Evolutionary conservation across 1,140 invertebrate genomes (phyloP), one percentile per base, ranked within the genome.

Genomic region (Kradibia gibbosae): DNA sequence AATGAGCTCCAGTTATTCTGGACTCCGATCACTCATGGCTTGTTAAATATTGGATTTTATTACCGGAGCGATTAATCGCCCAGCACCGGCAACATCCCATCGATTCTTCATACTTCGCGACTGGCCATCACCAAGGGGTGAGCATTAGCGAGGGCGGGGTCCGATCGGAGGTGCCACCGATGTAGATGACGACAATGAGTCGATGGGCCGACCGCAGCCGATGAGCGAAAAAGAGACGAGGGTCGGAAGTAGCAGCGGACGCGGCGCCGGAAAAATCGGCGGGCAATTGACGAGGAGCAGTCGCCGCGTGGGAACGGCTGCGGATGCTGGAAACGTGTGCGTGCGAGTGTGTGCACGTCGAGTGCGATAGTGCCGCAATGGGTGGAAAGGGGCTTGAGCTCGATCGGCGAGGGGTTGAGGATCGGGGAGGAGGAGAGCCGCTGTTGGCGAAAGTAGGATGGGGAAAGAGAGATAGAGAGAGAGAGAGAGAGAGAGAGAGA

Each of bases 291-390:
- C 25, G 75, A 25, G 25, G 36, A 62, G 78, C 31, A 39, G 53
- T 39, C 34, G 31, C 20, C 28, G 45, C 75, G 81, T 82, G 81
- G 81, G 81, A 82, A 82, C 78, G 62, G 22, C 42, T 28, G n/a
- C 31, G 60, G 67, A 73, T 71, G 42, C 74, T 82, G 81, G 81
- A 82, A 82, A 82, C 57, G 50, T 60, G 62, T 70, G 70, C 17
- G n/a, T 73, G 67, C 4, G 8, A 57, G 55, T 57, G 28, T 25
- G 22, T 57, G n/a, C n/a, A 55, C 36, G 42, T n/a, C 15, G 22
- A 34, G 36, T 22, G 50, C 50, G 50, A 53, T 48, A 17, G 45
- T 48, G 45, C 45, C 17, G 7, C 17, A 48, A 17, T 48, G 8
- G 45, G 17, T 48, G 45, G 45, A 17, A 48, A 53, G 50, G 3